Base-by-base conservation (phyloP, 2,113 vertebrate species). In the Pteronura brasiliensis region DNA sequence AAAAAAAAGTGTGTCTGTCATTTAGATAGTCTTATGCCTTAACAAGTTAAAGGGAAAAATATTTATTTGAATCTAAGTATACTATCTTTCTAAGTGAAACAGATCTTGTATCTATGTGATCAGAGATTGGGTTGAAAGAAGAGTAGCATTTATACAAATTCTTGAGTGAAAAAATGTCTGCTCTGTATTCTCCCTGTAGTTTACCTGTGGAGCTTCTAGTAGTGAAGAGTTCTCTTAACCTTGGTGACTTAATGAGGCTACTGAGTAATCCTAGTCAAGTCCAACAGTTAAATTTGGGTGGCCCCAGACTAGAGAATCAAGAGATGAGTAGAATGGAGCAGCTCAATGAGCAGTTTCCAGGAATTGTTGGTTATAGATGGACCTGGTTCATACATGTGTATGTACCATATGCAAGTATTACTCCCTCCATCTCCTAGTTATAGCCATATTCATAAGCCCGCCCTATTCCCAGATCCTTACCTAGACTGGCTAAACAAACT, bases 1-100 rank as follows among this genome's bases (percentile, higher is more conserved):
- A 88, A 95, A 95, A 97, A 89, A 96, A 74, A 0, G 10, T 61
- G 13, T 72, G 57, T 84, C 69, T 97, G 65, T 59, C 55, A 92
- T 77, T 95, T 92, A 89, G 71, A 69, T 67, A 59, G 49, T 86
- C n/a, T 72, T 96, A 67, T 77, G 65, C 61, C 34, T 90, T 92
- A 94, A n/a, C 23, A 34, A 83, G 25, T 92, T 63, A 93, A 80
- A 65, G 25, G 25, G 3, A n/a, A n/a, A 87, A 85, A 25, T 17
- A 27, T 61, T 72, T 80, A 55, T 88, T 69, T 55, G 69, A 84
- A 94, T 29, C 55, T 81, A 90, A 95, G 27, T 79, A 61, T 44
- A 21, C 74, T 69, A 4, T 63, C 36, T 82, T 92, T 71, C 47
- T 76, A 77, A 59, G 20, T 47, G 7, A n/a, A 61, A 63, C 9